phyloP scores from a whole-genome alignment of 2,113 vertebrate species.

The Pseudorectes ferrugineus region DNA sequence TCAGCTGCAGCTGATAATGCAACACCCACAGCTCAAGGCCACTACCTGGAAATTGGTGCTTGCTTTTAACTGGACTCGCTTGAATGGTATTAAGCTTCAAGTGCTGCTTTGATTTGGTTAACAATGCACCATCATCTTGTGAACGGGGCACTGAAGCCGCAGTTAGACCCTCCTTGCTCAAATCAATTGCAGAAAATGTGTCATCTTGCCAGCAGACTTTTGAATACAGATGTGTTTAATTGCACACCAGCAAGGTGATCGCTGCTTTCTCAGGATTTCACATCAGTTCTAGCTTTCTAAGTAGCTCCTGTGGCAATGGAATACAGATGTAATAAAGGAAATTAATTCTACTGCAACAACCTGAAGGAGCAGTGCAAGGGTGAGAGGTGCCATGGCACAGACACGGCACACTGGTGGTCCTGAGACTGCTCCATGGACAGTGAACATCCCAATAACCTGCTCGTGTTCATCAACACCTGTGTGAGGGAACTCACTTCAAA shows the following conservation, averaged over 20 bases:
- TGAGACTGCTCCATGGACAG: not conserved
- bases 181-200: not conserved
- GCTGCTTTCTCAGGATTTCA: not conserved
- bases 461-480: not conserved
- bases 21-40: not conserved
- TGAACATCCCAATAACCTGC: not conserved
- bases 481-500: not conserved
- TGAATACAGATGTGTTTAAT: not conserved
- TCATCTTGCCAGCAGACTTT: not conserved
- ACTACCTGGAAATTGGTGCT: not conserved
- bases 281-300: not conserved
- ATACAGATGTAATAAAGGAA: not conserved
- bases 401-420: not conserved
- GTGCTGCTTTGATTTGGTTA: not conserved
- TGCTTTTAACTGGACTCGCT: not conserved
- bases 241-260: not conserved
- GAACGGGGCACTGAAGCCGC: not conserved
- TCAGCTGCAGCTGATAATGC: slow-evolving; percentile 7
- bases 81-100: not conserved
- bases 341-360: not conserved
- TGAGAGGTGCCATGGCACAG: not conserved
- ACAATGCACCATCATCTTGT: not conserved
- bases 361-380: not conserved
- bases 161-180: not conserved
- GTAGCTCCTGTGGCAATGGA: not conserved